A percentile compares a stretch with the other conserved stretches of the same genome.
phyloP scores from a whole-genome alignment of 53 echinoderm and acorn worm genomes.

The Apostichopus leukothele region DNA sequence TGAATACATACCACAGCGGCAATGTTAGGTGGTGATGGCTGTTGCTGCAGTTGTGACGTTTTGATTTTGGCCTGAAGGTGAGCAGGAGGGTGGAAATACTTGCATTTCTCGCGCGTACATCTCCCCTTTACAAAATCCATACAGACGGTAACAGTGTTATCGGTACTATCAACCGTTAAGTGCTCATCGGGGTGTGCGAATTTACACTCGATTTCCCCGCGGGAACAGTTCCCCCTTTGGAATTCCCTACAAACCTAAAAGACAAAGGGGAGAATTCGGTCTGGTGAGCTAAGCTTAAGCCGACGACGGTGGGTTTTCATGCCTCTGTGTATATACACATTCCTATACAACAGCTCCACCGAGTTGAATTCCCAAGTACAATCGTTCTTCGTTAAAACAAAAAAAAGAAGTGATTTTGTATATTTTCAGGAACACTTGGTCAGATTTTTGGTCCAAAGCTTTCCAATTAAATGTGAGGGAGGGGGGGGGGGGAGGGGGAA shows the following conservation, averaged over 20 bases:
- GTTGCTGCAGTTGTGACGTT: constrained; percentile 86
- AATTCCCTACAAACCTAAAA: constrained; percentile 97
- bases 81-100: constrained; percentile 99
- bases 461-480: background rate
- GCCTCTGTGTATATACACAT: too few relatives aligned
- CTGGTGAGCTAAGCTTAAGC: background rate
- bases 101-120: constrained; percentile 99
- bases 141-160: constrained; percentile 98
- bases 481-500: background rate
- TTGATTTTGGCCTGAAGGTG: constrained; percentile 99
- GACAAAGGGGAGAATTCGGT: constrained; percentile 17
- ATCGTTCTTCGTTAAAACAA: too few relatives aligned
- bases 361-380: too few relatives aligned
- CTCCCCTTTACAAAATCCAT: constrained; percentile 99
- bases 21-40: constrained; percentile 75
- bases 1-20: constrained; percentile 84
- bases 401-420: too few relatives aligned
- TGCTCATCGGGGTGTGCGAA: constrained; percentile 99
- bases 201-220: constrained; percentile 96
- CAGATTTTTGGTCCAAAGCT: too few relatives aligned
- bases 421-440: too few relatives aligned
- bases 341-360: too few relatives aligned
- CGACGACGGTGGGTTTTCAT: too few relatives aligned
- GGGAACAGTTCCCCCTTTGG: constrained; percentile 94
- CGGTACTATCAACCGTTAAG: constrained; percentile 83